A percentile compares a stretch with the other conserved stretches of the same genome.
Conservation (phyloP, 2,888 invertebrate species). For the Epistrophella euchroma region DNA sequence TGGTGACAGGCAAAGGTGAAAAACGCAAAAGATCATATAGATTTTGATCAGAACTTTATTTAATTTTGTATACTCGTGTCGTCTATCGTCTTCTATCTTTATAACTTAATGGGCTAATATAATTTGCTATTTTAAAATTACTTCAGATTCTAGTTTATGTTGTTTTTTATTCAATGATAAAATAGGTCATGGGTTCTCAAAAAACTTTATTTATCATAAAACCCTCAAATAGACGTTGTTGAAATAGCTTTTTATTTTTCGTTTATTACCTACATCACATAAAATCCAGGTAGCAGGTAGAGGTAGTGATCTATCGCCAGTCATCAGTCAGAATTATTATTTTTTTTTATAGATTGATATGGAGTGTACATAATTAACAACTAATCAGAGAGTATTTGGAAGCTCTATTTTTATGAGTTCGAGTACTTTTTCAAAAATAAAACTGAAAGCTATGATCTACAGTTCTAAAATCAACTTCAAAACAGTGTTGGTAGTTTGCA, state of each 20-base stretch:
- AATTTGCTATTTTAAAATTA: background rate
- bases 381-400: background rate
- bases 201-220: background rate
- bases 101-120: background rate
- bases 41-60: too few species aligned
- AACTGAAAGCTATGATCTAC: background rate
- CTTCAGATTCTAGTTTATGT: background rate
- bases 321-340: too few species aligned
- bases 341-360: background rate
- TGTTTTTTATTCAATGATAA: background rate
- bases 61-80: too few species aligned
- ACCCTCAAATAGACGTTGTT: background rate
- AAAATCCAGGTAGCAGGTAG: background rate
- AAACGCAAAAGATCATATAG: too few species aligned
- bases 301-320: too few species aligned
- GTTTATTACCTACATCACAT: background rate
- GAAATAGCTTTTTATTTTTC: background rate
- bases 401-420: background rate
- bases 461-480: background rate
- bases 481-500: background rate
- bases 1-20: too few species aligned
- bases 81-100: slow-evolving; percentile 15
- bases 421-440: background rate
- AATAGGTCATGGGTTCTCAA: background rate
- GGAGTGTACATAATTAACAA: background rate